Evolutionary conservation across 2,888 invertebrate species (phyloP).

Genomic region (Zhuqinia jingwanae): DNA sequence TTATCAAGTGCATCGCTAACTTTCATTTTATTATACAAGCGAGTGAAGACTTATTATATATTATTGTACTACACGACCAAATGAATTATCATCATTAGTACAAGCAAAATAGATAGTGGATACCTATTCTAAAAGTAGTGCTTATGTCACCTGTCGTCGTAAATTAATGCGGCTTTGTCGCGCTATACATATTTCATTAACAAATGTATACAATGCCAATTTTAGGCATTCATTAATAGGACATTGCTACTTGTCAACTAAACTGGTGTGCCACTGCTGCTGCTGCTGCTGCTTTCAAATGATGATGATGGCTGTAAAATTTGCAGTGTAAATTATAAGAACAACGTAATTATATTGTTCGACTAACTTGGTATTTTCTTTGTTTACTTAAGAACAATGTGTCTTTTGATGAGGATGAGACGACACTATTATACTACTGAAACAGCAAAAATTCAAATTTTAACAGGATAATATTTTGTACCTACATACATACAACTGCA

Average conservation of each 20-base stretch:
- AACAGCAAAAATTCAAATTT: neutral
- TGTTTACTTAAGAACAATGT: constrained; percentile 23
- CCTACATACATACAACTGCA: neutral
- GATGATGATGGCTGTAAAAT: too few species aligned
- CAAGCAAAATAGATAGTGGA: too few species aligned
- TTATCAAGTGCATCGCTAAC: neutral
- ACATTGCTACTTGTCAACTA: neutral
- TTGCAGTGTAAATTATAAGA: too few species aligned
- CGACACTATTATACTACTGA: too few species aligned
- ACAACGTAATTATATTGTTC: neutral
- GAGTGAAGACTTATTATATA: too few species aligned
- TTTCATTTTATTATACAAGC: neutral
- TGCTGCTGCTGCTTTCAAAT: neutral
- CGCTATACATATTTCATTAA: neutral
- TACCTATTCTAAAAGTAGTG: too few species aligned
- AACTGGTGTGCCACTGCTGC: too few species aligned
- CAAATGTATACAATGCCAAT: neutral
- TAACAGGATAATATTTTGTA: too few species aligned
- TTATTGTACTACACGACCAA: too few species aligned
- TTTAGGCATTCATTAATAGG: neutral
- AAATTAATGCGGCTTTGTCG: neutral
- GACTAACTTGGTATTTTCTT: neutral
- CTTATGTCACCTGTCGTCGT: too few species aligned
- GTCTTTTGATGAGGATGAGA: constrained; percentile 1
- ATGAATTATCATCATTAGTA: too few species aligned